Percentiles rank a stretch among this genome's conserved stretches.
These are phyloP conservation scores for Cochlearius cochlearius DNA, from an alignment of 2,113 vertebrate species.

Conservation along the genomic window DNA sequence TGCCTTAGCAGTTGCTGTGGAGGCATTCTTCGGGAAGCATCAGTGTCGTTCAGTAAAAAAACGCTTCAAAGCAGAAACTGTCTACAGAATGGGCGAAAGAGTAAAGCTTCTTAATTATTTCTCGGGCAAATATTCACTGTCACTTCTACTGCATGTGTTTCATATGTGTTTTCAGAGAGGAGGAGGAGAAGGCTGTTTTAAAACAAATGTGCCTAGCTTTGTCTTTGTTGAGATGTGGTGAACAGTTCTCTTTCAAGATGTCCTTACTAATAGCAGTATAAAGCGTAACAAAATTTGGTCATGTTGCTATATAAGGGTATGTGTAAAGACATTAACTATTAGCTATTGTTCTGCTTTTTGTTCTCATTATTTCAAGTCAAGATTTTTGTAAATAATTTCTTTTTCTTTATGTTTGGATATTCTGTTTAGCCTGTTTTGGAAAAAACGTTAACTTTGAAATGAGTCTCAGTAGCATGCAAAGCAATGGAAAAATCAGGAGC, in stretches of 20 bases:
- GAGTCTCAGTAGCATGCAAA: neutral
- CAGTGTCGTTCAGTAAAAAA: neutral
- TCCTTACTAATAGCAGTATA: neutral
- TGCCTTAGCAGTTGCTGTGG: neutral
- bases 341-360: slow-evolving; percentile 25
- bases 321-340: neutral
- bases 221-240: neutral
- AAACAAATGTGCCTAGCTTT: neutral
- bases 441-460: slow-evolving; percentile 9
- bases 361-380: neutral
- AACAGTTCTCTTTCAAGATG: neutral
- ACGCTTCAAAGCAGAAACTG: neutral
- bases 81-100: neutral
- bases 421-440: neutral
- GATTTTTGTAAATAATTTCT: neutral
- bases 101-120: neutral
- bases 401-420: neutral
- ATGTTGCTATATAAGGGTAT: neutral
- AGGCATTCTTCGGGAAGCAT: neutral
- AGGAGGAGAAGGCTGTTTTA: neutral
- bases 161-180: neutral
- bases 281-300: neutral
- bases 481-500: neutral
- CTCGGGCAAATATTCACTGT: neutral
- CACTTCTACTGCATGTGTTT: neutral